Evolutionary conservation across 2,888 invertebrate genomes (phyloP).

Genomic region (Dynastes grantii): DNA sequence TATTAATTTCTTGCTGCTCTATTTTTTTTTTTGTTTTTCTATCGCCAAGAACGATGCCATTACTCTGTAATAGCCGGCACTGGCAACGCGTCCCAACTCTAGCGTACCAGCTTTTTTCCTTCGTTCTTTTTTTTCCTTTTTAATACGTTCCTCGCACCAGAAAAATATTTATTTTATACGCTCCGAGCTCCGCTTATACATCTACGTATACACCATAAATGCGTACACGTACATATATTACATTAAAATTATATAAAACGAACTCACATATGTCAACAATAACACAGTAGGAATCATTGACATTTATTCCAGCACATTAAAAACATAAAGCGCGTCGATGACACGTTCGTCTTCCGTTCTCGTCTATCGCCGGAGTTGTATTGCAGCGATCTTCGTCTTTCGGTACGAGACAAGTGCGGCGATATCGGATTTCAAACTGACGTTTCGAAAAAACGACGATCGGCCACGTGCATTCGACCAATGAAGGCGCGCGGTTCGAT

Average conservation of each 20-base stretch:
- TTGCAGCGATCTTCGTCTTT: conserved; percentile 11
- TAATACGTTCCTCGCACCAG: conserved; percentile 24
- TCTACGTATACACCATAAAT: neutral
- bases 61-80: too few relatives aligned
- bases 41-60: too few relatives aligned
- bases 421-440: conserved; percentile 40
- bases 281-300: conserved; percentile 50
- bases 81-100: neutral
- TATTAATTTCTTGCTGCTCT: conserved; percentile 2
- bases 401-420: conserved; percentile 40
- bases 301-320: conserved; percentile 47
- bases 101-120: conserved; percentile 7
- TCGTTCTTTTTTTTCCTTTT: conserved; percentile 23
- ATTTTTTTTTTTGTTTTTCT: neutral
- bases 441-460: conserved; percentile 33
- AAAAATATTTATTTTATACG: conserved; percentile 43
- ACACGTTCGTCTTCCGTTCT: conserved; percentile 27
- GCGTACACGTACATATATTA: conserved; percentile 18
- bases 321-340: conserved; percentile 46
- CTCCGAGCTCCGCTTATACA: conserved; percentile 14
- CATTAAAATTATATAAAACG: conserved; percentile 49
- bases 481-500: conserved; percentile 24
- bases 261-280: conserved; percentile 50
- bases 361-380: neutral
- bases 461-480: conserved; percentile 49